Percentiles rank a stretch among this genome's conserved stretches.
Evolutionary conservation across 35 echinoderm and acorn worm species (phyloP).

Genomic region (Stichopus chloronotus): DNA sequence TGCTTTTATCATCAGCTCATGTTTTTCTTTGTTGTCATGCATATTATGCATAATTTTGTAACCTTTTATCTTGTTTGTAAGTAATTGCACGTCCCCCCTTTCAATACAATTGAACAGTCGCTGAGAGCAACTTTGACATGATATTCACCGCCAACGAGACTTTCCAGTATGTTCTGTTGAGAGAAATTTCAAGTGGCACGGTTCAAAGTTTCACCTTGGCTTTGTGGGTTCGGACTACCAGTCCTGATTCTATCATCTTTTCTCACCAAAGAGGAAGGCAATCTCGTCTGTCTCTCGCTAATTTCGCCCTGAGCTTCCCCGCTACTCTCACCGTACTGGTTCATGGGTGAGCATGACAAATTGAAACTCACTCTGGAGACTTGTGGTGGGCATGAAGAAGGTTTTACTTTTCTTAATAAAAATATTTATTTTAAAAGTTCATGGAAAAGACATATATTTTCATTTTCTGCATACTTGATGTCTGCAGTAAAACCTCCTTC

Average conservation of each 20-base stretch:
- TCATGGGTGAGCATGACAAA: slow-evolving; percentile 1
- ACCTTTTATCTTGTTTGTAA: not conserved
- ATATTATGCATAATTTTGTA: too few species aligned
- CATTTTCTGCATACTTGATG: too few species aligned
- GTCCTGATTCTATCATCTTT: slow-evolving; percentile 30
- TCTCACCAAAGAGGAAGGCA: not conserved
- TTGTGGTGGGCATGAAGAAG: too few species aligned
- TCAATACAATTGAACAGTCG: slow-evolving; percentile 1
- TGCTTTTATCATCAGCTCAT: too few species aligned
- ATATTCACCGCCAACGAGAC: slow-evolving; percentile 46
- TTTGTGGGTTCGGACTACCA: slow-evolving; percentile 44
- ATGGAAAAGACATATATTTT: too few species aligned
- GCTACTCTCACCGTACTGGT: not conserved
- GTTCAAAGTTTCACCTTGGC: slow-evolving; percentile 27
- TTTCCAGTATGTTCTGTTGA: slow-evolving; percentile 25
- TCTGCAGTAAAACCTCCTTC: too few species aligned
- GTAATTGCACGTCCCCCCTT: not conserved
- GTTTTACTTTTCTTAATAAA: too few species aligned
- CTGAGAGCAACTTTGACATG: slow-evolving; percentile 64
- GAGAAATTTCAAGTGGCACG: not conserved
- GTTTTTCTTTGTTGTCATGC: too few species aligned
- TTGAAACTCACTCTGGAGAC: not conserved
- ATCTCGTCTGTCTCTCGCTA: not conserved
- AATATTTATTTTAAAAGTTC: too few species aligned
- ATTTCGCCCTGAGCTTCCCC: not conserved